Conservation (phyloP, 2,797 vertebrate genomes). For the Florisuga fusca region DNA sequence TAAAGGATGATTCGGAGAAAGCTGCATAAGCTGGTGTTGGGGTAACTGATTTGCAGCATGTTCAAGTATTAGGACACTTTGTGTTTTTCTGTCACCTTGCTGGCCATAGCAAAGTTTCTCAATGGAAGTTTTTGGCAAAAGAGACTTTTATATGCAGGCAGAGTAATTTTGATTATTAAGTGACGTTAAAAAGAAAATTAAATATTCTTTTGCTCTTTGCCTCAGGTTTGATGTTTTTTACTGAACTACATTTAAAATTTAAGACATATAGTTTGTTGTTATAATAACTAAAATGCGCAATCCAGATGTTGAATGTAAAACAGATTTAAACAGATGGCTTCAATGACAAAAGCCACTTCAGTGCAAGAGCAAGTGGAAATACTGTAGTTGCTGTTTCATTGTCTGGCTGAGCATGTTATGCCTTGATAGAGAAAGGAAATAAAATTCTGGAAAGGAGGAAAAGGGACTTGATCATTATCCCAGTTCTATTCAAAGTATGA, state of each 20-base stretch:
- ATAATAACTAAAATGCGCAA: neutral
- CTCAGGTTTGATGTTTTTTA: conserved; percentile 37
- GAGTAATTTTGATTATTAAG: neutral
- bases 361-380: conserved; percentile 3
- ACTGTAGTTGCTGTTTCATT: neutral
- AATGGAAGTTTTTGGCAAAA: neutral
- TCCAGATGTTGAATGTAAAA: conserved; percentile 12
- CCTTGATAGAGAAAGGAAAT: neutral
- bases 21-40: neutral
- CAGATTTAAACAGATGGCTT: conserved; percentile 28
- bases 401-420: neutral
- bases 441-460: neutral
- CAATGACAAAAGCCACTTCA: conserved; percentile 17
- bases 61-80: neutral
- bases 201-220: conserved; percentile 10
- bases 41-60: neutral
- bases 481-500: neutral
- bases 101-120: neutral
- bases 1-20: neutral
- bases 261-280: conserved; percentile 49
- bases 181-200: conserved; percentile 15
- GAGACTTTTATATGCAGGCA: neutral
- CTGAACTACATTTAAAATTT: conserved; percentile 44
- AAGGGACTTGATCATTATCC: neutral
- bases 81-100: neutral